Conservation (phyloP, 2,797 vertebrate species). For the Poeciliopsis infans region DNA sequence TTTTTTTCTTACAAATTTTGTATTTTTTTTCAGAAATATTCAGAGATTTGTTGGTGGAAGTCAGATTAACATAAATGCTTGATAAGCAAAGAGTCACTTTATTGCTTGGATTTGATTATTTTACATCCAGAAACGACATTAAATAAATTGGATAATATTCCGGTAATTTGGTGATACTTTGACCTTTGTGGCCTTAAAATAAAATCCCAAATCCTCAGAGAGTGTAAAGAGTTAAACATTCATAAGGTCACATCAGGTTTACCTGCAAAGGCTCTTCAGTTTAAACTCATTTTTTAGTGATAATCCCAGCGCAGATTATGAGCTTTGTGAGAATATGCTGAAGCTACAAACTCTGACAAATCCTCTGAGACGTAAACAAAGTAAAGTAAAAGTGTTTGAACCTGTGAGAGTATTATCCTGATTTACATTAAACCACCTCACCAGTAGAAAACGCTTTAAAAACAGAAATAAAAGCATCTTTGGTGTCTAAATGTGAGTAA, state of each 20-base stretch:
- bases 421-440: background rate
- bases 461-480: conserved; percentile 8
- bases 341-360: background rate
- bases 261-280: background rate
- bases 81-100: too few relatives aligned
- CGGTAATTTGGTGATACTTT: background rate
- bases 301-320: background rate
- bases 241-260: background rate
- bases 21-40: too few relatives aligned
- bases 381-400: background rate
- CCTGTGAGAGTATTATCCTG: background rate
- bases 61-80: too few relatives aligned
- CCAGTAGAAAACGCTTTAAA: background rate
- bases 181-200: background rate
- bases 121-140: too few relatives aligned
- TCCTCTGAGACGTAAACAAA: background rate
- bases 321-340: background rate
- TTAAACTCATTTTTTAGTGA: background rate
- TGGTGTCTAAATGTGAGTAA: conserved; percentile 23
- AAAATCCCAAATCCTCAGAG: too few relatives aligned
- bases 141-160: too few relatives aligned
- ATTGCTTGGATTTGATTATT: too few relatives aligned
- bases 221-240: background rate
- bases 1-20: too few relatives aligned
- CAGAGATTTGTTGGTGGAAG: too few relatives aligned